Conservation (phyloP, 2,888 invertebrate genomes). For the Cyclophora albipunctata region DNA sequence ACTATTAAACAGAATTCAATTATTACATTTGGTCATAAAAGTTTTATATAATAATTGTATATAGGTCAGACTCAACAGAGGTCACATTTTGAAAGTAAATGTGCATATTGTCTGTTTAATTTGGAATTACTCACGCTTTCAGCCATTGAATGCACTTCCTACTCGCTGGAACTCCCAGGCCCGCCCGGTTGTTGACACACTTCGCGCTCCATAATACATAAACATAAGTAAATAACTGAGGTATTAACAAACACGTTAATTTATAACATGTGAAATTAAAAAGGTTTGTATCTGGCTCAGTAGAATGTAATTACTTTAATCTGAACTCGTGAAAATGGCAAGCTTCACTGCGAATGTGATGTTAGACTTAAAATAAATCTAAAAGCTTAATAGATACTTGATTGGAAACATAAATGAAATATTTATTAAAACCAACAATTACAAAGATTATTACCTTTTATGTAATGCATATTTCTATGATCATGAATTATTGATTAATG, state of each 20-base stretch:
- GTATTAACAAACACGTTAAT: slow-evolving; percentile 19
- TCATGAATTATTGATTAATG: slow-evolving; percentile 45
- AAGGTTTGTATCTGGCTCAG: no score
- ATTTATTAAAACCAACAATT: slow-evolving; percentile 25
- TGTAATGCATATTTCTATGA: slow-evolving; percentile 32
- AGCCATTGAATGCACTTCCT: slow-evolving; percentile 38
- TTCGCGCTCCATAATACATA: slow-evolving; percentile 11
- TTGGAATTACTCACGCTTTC: slow-evolving; percentile 45
- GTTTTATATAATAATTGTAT: no score
- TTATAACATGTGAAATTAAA: no score
- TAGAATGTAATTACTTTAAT: no score
- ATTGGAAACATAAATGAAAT: slow-evolving; percentile 22
- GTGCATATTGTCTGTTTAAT: slow-evolving; percentile 22
- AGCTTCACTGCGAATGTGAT: no score
- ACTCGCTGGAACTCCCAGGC: slow-evolving; percentile 3
- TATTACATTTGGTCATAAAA: no score
- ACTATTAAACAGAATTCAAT: no score
- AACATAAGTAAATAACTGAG: slow-evolving; percentile 21
- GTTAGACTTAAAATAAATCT: no score
- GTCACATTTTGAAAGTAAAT: slow-evolving; percentile 26
- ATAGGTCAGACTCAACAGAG: neutral
- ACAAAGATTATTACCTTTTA: slow-evolving; percentile 24
- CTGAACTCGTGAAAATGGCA: no score
- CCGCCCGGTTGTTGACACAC: slow-evolving; percentile 36
- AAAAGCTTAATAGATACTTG: no score